Conservation (phyloP, 2,797 vertebrate genomes). For the Chloroceryle amazona region DNA sequence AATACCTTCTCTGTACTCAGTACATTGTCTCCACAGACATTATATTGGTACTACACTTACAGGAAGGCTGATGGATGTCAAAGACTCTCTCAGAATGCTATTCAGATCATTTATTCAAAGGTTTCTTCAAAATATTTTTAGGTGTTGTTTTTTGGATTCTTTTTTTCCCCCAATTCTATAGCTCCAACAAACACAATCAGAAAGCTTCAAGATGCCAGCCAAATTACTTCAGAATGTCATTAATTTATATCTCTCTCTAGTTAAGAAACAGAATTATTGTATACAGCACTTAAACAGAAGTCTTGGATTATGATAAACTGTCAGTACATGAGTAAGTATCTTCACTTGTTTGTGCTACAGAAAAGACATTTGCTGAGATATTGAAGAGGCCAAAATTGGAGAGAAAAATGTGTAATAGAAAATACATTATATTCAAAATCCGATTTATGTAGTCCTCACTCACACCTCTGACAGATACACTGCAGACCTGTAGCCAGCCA, state of each 20-base stretch:
- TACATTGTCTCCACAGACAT: conserved; percentile 12
- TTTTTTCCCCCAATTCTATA: background rate
- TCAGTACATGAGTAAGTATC: background rate
- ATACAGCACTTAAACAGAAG: background rate
- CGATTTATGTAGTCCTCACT: background rate
- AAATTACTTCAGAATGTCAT: background rate
- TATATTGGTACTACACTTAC: conserved; percentile 38
- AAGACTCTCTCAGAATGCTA: background rate
- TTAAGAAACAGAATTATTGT: background rate
- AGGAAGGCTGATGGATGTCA: conserved; percentile 56
- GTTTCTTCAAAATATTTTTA: background rate
- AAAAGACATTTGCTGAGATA: background rate
- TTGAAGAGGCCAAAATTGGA: background rate
- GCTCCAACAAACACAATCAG: background rate
- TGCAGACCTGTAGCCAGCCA: background rate
- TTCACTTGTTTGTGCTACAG: background rate
- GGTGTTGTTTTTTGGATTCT: background rate
- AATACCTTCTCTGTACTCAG: conserved; percentile 55
- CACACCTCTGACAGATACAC: background rate
- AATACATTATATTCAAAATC: background rate
- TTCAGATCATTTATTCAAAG: conserved; percentile 21
- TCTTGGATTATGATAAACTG: background rate
- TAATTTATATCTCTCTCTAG: background rate
- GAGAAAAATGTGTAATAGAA: background rate
- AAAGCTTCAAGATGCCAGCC: background rate